phyloP scores from a whole-genome alignment of 2,888 invertebrate species.

The Latrodectus elegans region DNA sequence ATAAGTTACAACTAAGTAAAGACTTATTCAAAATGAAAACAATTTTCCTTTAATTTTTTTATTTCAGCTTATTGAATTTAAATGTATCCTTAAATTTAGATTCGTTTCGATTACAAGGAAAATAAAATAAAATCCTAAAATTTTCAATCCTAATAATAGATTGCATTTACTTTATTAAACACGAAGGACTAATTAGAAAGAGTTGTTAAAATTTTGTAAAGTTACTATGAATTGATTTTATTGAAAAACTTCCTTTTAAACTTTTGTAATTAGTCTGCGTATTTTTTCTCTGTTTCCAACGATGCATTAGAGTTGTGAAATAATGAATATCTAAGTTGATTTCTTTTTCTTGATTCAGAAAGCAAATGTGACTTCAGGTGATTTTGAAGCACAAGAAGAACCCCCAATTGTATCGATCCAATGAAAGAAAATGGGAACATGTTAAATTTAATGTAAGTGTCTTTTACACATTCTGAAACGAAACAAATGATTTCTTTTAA shows the following conservation, averaged over 20 bases:
- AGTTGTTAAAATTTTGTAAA: constrained; percentile 38
- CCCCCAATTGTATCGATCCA: background rate
- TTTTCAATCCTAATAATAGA: constrained; percentile 19
- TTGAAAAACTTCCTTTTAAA: background rate
- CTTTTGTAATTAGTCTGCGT: background rate
- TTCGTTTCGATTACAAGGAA: too few species aligned
- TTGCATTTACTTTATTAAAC: constrained; percentile 1
- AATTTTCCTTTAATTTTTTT: too few species aligned
- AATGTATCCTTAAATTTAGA: too few species aligned
- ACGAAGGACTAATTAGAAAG: constrained; percentile 35
- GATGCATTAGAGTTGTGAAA: constrained; percentile 7
- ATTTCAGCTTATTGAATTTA: too few species aligned
- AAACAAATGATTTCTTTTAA: too few species aligned
- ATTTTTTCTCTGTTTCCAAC: background rate
- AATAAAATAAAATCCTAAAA: background rate
- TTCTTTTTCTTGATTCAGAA: constrained; percentile 28
- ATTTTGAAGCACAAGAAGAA: background rate
- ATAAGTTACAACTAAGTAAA: too few species aligned
- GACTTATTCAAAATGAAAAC: too few species aligned
- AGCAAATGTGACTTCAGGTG: constrained; percentile 20
- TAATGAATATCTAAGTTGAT: constrained; percentile 26
- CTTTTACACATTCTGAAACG: too few species aligned
- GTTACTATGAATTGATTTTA: constrained; percentile 28
- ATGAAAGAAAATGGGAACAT: constrained; percentile 5
- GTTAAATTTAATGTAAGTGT: too few species aligned